Evolutionary conservation across 1,140 invertebrate species (phyloP).

Genomic region (Ganaspis sp.): DNA sequence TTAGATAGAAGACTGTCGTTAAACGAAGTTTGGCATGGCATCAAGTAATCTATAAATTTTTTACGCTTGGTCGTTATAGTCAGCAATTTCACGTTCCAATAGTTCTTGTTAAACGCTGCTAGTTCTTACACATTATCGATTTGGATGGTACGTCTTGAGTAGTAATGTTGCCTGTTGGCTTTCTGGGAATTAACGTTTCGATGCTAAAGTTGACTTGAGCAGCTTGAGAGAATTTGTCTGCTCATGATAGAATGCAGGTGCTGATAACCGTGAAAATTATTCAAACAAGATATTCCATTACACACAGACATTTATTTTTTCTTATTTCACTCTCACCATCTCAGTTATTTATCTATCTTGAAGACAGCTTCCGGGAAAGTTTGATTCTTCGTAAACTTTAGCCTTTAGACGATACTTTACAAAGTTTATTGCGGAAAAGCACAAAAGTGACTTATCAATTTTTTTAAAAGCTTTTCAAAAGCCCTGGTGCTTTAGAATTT

Average conservation of each 20-base stretch:
- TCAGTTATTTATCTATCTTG: background rate
- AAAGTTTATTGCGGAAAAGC: background rate
- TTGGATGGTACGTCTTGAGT: background rate
- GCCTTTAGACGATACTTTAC: background rate
- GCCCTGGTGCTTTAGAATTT: background rate
- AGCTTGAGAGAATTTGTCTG: conserved; percentile 31
- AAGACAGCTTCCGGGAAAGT: background rate
- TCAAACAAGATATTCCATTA: background rate
- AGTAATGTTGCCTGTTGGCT: background rate
- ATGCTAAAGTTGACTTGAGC: background rate
- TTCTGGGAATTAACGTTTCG: conserved; percentile 6
- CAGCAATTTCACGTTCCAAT: conserved; percentile 19
- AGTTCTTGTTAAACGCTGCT: conserved; percentile 10
- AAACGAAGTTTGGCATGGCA: conserved; percentile 19
- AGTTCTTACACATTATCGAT: conserved; percentile 23
- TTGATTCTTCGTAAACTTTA: background rate
- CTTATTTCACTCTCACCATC: background rate
- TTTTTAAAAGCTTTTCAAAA: background rate
- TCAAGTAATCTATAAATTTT: conserved; percentile 26
- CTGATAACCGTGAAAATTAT: conserved; percentile 29
- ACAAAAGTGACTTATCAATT: background rate
- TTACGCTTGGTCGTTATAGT: conserved; percentile 6
- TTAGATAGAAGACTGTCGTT: background rate
- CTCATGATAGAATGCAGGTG: background rate
- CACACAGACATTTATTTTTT: background rate